Evolutionary conservation across 2,797 vertebrate species (phyloP).

Genomic region (Eupleurogrammus muticus): DNA sequence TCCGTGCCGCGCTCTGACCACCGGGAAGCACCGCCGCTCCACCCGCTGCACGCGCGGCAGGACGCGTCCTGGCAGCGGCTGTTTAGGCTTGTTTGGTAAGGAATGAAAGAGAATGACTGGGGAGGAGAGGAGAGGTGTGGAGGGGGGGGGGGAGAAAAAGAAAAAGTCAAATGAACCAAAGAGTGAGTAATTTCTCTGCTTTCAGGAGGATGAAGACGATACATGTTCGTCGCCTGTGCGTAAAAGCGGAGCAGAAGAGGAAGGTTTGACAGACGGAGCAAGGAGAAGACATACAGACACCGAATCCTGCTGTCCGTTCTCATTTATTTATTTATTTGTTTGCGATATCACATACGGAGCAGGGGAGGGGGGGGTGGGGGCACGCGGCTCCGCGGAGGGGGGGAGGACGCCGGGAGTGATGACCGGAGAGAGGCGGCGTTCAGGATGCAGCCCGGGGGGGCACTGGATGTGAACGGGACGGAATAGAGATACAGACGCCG

Average conservation of each 20-base stretch:
- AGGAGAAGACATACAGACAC: slow-evolving; percentile 24
- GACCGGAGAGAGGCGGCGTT: slow-evolving; percentile 27
- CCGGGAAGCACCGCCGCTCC: too few species aligned
- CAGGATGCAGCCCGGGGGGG: slow-evolving; percentile 55
- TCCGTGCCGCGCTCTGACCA: slow-evolving; percentile 65
- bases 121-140: too few species aligned
- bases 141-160: too few species aligned
- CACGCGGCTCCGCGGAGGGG: slow-evolving; percentile 11
- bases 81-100: slow-evolving; percentile 49
- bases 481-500: slow-evolving; percentile 59
- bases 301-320: slow-evolving; percentile 13
- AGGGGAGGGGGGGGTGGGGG: too few species aligned
- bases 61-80: slow-evolving; percentile 15
- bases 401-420: slow-evolving; percentile 7
- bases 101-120: slow-evolving; percentile 25
- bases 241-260: slow-evolving; percentile 31
- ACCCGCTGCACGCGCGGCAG: too few species aligned
- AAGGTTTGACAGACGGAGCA: slow-evolving; percentile 43
- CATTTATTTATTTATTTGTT: too few species aligned
- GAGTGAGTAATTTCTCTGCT: slow-evolving; percentile 49
- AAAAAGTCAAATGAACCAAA: slow-evolving; percentile 50
- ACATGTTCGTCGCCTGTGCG: slow-evolving; percentile 25
- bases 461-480: slow-evolving; percentile 62
- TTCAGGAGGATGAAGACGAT: slow-evolving; percentile 36
- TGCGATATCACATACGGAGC: too few species aligned